Evolutionary conservation across 92 coral and sea anemone genomes (phyloP).

Genomic region (Epizoanthus rinbou): DNA sequence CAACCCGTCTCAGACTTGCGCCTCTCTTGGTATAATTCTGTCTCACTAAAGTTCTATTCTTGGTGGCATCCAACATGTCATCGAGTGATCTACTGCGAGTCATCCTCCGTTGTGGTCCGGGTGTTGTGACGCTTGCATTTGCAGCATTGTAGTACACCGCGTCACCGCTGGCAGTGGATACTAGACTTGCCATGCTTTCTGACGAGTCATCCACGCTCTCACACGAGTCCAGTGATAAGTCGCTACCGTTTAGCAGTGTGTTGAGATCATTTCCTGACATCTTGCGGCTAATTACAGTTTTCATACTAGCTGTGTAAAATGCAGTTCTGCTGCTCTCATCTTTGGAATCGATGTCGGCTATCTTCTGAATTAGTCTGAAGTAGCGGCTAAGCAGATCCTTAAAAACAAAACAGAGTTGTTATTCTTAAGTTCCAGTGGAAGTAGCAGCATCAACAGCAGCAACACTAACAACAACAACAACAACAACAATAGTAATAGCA

Average conservation of each 20-base stretch:
- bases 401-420: neutral
- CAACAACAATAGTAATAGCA: too few species aligned
- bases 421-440: too few species aligned
- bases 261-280: slow-evolving; percentile 48
- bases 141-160: slow-evolving; percentile 38
- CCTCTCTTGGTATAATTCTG: slow-evolving; percentile 56
- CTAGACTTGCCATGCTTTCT: slow-evolving; percentile 45
- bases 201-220: slow-evolving; percentile 39
- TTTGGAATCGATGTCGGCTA: slow-evolving; percentile 65
- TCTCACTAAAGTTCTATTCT: slow-evolving; percentile 39
- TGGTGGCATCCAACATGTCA: slow-evolving; percentile 67
- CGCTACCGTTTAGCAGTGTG: slow-evolving; percentile 42
- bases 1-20: slow-evolving; percentile 66
- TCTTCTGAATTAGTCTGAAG: slow-evolving; percentile 39
- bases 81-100: slow-evolving; percentile 94
- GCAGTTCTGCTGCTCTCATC: slow-evolving; percentile 43
- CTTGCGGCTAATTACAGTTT: slow-evolving; percentile 38
- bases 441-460: too few species aligned
- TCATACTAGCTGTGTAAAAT: slow-evolving; percentile 57
- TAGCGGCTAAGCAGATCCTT: slow-evolving; percentile 56
- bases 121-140: slow-evolving; percentile 27
- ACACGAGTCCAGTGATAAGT: slow-evolving; percentile 42
- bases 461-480: too few species aligned
- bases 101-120: slow-evolving; percentile 67
- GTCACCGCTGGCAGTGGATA: slow-evolving; percentile 51